Percentiles rank a stretch among this genome's conserved stretches.
phyloP scores from a whole-genome alignment of 2,888 invertebrate species.

The Poecilobothrus nobilitatus region DNA sequence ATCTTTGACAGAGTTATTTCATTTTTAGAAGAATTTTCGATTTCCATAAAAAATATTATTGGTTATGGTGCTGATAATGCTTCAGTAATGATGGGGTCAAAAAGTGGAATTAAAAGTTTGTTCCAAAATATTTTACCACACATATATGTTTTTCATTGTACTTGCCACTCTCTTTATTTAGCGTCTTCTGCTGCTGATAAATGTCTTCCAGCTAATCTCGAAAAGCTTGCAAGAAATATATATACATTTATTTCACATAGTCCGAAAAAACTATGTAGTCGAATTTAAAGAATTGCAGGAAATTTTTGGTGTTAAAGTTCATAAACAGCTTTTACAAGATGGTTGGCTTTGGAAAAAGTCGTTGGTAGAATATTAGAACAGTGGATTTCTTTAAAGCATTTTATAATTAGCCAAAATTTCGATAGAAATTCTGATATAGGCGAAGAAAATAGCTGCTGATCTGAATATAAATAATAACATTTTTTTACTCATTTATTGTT shows the following conservation, averaged over 20 bases:
- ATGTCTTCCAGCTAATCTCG: conserved; percentile 26
- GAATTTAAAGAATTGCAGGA: conserved; percentile 28
- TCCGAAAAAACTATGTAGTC: conserved; percentile 26
- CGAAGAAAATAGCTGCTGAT: neutral
- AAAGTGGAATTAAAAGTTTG: conserved; percentile 23
- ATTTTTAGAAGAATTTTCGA: conserved; percentile 15
- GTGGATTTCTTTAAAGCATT: conserved; percentile 18
- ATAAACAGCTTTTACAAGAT: conserved; percentile 30
- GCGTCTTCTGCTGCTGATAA: conserved; percentile 28
- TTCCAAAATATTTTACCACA: conserved; percentile 24
- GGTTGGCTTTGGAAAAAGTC: conserved; percentile 29
- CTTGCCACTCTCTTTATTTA: conserved; percentile 29
- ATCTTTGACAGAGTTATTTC: conserved; percentile 15
- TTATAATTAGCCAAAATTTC: conserved; percentile 16
- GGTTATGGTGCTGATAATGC: conserved; percentile 30
- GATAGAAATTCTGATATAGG: conserved; percentile 10
- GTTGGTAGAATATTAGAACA: conserved; percentile 20
- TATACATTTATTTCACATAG: conserved; percentile 29
- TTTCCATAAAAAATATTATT: conserved; percentile 25
- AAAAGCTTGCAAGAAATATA: conserved; percentile 26
- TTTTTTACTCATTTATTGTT: conserved; percentile 13
- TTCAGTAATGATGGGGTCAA: conserved; percentile 28
- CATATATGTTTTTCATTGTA: conserved; percentile 28
- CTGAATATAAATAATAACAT: conserved; percentile 7
- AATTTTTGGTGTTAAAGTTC: conserved; percentile 27